Evolutionary conservation across 2,113 vertebrate species (phyloP), one percentile per base, ranked within the genome.

Genomic region (Gambusia holbrooki): DNA sequence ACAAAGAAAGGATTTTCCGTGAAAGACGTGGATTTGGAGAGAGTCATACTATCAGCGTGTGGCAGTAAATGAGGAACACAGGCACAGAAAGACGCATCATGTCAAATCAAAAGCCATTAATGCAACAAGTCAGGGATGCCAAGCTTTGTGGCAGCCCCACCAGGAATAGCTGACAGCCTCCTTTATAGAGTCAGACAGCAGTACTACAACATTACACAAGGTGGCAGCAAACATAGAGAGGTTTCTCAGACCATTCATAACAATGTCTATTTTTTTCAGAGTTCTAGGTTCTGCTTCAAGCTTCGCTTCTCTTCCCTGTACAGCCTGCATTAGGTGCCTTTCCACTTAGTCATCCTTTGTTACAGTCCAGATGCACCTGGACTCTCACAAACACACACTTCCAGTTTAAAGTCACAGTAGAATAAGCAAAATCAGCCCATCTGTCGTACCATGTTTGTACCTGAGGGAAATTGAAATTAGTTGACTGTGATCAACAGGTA

Each of bases 1-100:
- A 8, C 1, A 63, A 66, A 66, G 11, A 1, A 37, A 42, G 69
- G 27, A 12, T 8, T 51, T 48, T 77, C 51, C 75, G 71, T 33
- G 71, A 83, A 84, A 61, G 65, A 62, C 22, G 8, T 40, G 40
- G 42, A 69, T 71, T 66, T 45, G 48, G 13, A n/a, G 60, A 14
- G 25, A 40, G 27, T 54, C 48, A 54, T 25, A 66, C 3, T 66
- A 37, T 64, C 17, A 11, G 17, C 22, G 25, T 33, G 62, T 32
- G 30, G 5, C 30, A 17, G 17, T 66, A 32, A 58, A 64, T n/a
- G 29, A 51, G 64, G 51, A 66, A 3, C 22, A 7, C 32, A 33
- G 30, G n/a, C 60, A 30, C 14, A 58, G 48, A 4, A 54, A 61
- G 40, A 63, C 0, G 0, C 22, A 33, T 32, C 42, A 22, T 25